Conservation (phyloP, 2,888 invertebrate genomes). For the Andricus curvator region DNA sequence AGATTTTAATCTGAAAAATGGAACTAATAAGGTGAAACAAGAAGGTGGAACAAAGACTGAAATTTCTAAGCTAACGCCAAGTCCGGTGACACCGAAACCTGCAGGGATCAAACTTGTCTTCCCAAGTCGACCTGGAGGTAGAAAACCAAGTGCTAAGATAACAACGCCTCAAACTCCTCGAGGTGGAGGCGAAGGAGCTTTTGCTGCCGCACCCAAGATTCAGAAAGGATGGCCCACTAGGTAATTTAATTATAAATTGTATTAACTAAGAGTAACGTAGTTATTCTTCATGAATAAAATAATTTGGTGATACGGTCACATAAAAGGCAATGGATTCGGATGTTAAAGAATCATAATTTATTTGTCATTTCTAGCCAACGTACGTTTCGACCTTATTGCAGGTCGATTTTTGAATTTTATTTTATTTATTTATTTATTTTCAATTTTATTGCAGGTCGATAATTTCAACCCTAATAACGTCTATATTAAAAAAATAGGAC, state of each 20-base stretch:
- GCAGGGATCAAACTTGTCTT: constrained; percentile 86
- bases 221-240: constrained; percentile 92
- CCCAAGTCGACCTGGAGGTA: constrained; percentile 87
- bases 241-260: constrained; percentile 74
- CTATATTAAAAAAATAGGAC: too few species aligned
- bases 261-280: neutral
- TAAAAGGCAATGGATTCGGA: too few species aligned
- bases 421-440: too few species aligned
- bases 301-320: too few species aligned
- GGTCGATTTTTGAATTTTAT: too few species aligned
- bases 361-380: too few species aligned
- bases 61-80: constrained; percentile 78
- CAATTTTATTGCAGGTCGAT: too few species aligned
- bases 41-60: constrained; percentile 55
- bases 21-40: constrained; percentile 38
- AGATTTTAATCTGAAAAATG: constrained; percentile 72
- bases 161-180: constrained; percentile 80
- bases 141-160: constrained; percentile 81
- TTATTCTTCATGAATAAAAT: too few species aligned
- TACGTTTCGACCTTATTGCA: too few species aligned
- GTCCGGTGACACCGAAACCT: constrained; percentile 72
- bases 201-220: constrained; percentile 83
- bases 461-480: too few species aligned
- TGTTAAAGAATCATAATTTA: too few species aligned
- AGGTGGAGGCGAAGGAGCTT: constrained; percentile 78